A percentile compares a stretch with the other conserved stretches of the same genome.
These are phyloP conservation scores for Hypanus sabinus DNA, from an alignment of 2,113 vertebrate genomes.

Conservation along the genomic window DNA sequence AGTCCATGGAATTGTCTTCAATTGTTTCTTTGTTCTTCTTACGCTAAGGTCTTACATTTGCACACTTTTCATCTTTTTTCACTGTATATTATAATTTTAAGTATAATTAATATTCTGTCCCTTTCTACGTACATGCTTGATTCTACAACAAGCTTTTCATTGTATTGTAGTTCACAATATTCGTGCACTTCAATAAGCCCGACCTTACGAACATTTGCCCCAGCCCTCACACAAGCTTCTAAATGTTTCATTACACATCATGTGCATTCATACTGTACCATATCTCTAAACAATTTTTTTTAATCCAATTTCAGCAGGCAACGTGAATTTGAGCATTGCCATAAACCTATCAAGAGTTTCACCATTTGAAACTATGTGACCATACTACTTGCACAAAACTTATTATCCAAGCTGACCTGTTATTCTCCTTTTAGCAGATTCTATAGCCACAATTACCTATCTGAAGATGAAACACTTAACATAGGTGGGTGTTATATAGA, in stretches of 20 bases:
- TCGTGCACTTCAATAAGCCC: no score
- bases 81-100: no score
- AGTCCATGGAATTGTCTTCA: no score
- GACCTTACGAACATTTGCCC: not conserved
- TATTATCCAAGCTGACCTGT: not conserved
- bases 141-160: no score
- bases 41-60: no score
- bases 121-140: no score
- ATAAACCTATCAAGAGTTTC: not conserved
- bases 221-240: not conserved
- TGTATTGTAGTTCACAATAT: no score
- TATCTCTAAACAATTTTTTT: no score
- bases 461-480: not conserved
- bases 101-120: no score
- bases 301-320: not conserved
- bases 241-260: not conserved
- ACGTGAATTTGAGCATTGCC: not conserved
- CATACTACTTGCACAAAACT: not conserved
- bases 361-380: not conserved
- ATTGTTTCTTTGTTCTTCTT: no score
- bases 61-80: no score
- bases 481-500: not conserved
- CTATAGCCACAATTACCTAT: not conserved
- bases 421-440: not conserved
- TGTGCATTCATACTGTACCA: not conserved